Evolutionary conservation across 2,113 vertebrate genomes (phyloP), one percentile per base, ranked within the genome.

Genomic region (Hippocampus barbouri): DNA sequence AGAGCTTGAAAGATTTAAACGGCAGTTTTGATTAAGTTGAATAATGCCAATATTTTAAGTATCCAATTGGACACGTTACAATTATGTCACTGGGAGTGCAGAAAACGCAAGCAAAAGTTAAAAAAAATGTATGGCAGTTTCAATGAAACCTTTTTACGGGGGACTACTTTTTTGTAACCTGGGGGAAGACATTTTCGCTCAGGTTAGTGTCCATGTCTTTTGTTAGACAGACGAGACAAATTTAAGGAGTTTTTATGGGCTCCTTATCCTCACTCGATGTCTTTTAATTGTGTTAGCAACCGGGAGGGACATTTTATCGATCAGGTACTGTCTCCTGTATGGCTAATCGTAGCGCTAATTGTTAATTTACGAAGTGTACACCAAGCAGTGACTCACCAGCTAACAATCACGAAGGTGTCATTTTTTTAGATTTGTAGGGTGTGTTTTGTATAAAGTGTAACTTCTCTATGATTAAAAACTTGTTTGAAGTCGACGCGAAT

Each of bases 151-250:
- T 74, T 61, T 27, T 70, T 25, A 5, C 59, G 74, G 74, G 74
- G 56, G 78, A 57, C 80, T 70, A 69, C 83, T 84, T 78, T 68
- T 73, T 72, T 70, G 23, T 27, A 56, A 82, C 76, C 80, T 79
- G 75, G 73, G 73, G 85, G 77, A 67, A 54, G 77, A 78, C 64
- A 25, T 63, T 66, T 74, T 78, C 85, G 78, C 82, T 64, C 84
- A 89, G 89, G 88, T 89, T 87, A 76, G 89, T 90, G 65, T 76
- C 85, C 80, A 84, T 89, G 86, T 90, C 83, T 85, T 74, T 74
- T 60, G 61, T 75, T 59, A 74, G 65, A 54, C 68, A 81, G 85
- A 83, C 85, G 81, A 83, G 87, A 73, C 38, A 8, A 45, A 66
- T 71, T 80, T 82, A 81, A 78, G 23, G 23, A 27, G 51, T 20